These are phyloP conservation scores for Vicugna pacos DNA, from an alignment of 2,113 vertebrate genomes.

Conservation along the genomic window DNA sequence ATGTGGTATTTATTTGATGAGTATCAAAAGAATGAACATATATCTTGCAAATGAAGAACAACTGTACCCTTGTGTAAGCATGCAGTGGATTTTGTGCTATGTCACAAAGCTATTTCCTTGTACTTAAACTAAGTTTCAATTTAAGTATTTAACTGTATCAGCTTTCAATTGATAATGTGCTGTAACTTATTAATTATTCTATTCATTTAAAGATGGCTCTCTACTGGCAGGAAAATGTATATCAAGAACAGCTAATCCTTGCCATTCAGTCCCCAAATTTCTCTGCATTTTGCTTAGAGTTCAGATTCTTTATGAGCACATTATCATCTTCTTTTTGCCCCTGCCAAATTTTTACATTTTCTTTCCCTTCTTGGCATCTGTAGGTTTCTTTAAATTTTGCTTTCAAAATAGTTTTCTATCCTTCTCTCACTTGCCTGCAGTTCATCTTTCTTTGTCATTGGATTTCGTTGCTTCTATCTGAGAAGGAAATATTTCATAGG, in stretches of 20 bases:
- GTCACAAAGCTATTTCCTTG: neutral
- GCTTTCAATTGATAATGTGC: neutral
- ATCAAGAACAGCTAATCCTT: neutral
- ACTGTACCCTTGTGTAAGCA: neutral
- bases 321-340: neutral
- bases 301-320: neutral
- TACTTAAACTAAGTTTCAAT: slow-evolving; percentile 12
- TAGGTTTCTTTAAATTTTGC: neutral
- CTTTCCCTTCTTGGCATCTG: neutral
- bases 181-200: slow-evolving; percentile 1
- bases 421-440: neutral
- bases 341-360: neutral
- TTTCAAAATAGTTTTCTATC: neutral
- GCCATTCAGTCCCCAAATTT: neutral
- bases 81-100: neutral
- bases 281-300: slow-evolving; percentile 16
- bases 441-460: neutral
- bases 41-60: neutral
- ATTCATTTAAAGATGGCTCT: slow-evolving; percentile 15
- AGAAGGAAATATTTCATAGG: slow-evolving; percentile 32
- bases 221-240: neutral
- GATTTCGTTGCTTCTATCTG: neutral
- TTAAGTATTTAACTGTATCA: neutral
- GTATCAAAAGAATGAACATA: neutral
- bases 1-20: neutral